Evolutionary conservation across 2,797 vertebrate genomes (phyloP).

Genomic region (Semotilus atromaculatus): DNA sequence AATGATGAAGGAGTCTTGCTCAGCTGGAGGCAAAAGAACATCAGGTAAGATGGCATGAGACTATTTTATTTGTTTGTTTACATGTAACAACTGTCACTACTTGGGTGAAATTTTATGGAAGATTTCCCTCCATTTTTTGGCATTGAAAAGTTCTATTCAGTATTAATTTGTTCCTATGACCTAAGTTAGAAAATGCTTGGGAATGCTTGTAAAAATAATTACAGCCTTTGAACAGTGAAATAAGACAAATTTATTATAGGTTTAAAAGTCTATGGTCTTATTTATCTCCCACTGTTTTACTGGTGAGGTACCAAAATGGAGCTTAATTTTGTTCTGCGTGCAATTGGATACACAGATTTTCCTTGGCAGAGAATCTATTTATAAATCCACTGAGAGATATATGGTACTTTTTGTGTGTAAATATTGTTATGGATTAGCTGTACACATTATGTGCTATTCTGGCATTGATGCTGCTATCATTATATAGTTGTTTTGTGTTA

Average conservation of each 20-base stretch:
- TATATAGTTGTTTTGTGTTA: constrained; percentile 27
- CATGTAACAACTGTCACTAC: neutral
- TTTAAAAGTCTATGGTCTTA: constrained; percentile 38
- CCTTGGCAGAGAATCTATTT: constrained; percentile 22
- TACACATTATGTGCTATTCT: constrained; percentile 30
- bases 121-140: too few relatives aligned
- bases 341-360: constrained; percentile 49
- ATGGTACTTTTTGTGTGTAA: constrained; percentile 40
- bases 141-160: neutral
- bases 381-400: constrained; percentile 43
- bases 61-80: neutral
- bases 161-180: neutral
- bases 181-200: neutral
- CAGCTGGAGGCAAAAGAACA: constrained; percentile 81
- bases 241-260: constrained; percentile 40
- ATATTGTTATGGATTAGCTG: constrained; percentile 37
- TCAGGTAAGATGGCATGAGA: constrained; percentile 81
- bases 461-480: constrained; percentile 40
- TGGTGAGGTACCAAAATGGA: constrained; percentile 42
- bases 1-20: constrained; percentile 81
- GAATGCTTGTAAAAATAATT: constrained; percentile 13
- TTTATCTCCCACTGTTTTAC: constrained; percentile 48
- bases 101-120: neutral
- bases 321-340: constrained; percentile 33
- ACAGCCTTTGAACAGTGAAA: constrained; percentile 36